Evolutionary conservation across 2,888 invertebrate species (phyloP).

Genomic region (Drosophila putrida): DNA sequence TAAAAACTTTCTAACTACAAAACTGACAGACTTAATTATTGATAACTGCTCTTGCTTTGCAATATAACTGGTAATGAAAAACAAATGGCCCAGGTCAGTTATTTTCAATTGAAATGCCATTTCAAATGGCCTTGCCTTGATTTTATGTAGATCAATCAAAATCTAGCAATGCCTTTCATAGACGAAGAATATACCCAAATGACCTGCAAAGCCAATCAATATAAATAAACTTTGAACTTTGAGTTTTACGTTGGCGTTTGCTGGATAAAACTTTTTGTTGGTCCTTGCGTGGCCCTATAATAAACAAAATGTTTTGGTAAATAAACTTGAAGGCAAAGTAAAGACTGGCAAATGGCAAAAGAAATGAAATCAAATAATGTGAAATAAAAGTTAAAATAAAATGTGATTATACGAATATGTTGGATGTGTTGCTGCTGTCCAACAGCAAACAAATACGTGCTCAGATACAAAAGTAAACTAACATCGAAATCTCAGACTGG

Average conservation of each 20-base stretch:
- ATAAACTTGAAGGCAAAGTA: conserved; percentile 49
- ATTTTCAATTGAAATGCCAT: conserved; percentile 30
- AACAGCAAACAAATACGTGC: conserved; percentile 51
- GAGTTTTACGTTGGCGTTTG: conserved; percentile 24
- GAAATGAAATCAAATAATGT: conserved; percentile 70
- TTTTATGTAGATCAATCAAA: conserved; percentile 47
- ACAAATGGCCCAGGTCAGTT: neutral
- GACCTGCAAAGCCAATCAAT: conserved; percentile 64
- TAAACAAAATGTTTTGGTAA: conserved; percentile 53
- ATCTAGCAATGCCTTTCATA: conserved; percentile 20
- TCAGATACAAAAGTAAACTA: conserved; percentile 58
- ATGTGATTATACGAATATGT: conserved; percentile 65
- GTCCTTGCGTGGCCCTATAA: conserved; percentile 20
- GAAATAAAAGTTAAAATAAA: conserved; percentile 76
- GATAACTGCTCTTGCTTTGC: neutral
- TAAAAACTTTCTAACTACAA: neutral
- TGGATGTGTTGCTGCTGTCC: conserved; percentile 12
- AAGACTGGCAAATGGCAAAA: conserved; percentile 58
- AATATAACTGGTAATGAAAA: neutral
- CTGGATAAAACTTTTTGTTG: conserved; percentile 33
- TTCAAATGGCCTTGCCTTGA: conserved; percentile 24
- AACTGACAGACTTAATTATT: neutral
- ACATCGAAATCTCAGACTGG: conserved; percentile 64
- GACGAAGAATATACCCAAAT: conserved; percentile 54
- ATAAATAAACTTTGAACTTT: conserved; percentile 72